Evolutionary conservation across 1,140 invertebrate species (phyloP).

Genomic region (Aphelenchoides fujianensis): DNA sequence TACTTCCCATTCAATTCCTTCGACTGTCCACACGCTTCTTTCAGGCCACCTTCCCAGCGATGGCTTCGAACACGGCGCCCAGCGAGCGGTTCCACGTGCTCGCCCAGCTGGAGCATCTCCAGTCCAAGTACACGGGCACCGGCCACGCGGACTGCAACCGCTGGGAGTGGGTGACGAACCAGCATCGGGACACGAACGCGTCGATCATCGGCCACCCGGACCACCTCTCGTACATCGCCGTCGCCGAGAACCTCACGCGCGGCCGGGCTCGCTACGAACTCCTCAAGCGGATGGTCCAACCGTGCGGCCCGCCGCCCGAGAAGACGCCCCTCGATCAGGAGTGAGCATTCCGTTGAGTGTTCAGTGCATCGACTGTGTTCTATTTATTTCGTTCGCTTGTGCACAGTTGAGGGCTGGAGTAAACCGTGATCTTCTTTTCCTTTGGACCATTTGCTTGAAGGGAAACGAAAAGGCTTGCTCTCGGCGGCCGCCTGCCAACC

Average conservation of each 20-base stretch:
- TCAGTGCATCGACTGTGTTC: too few relatives aligned
- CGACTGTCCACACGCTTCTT: neutral
- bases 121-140: conserved; percentile 97
- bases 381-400: too few relatives aligned
- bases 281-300: conserved; percentile 96
- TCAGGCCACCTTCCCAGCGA: neutral
- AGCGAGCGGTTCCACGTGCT: conserved; percentile 96
- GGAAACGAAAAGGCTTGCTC: too few relatives aligned
- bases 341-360: neutral
- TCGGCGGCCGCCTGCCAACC: too few relatives aligned
- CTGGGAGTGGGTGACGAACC: conserved; percentile 87
- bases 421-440: too few relatives aligned
- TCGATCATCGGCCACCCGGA: conserved; percentile 84
- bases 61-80: conserved; percentile 18
- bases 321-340: conserved; percentile 66
- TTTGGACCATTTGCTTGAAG: too few relatives aligned
- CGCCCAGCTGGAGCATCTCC: conserved; percentile 95
- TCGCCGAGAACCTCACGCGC: conserved; percentile 93
- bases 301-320: conserved; percentile 93
- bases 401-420: too few relatives aligned
- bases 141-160: conserved; percentile 89
- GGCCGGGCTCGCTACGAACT: conserved; percentile 89
- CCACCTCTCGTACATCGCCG: conserved; percentile 79
- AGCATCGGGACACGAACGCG: conserved; percentile 86
- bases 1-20: neutral